Percentiles rank a stretch among this genome's conserved stretches.
These are phyloP conservation scores for Sigmodon hispidus DNA, from an alignment of 2,113 vertebrate genomes.

Conservation along the genomic window DNA sequence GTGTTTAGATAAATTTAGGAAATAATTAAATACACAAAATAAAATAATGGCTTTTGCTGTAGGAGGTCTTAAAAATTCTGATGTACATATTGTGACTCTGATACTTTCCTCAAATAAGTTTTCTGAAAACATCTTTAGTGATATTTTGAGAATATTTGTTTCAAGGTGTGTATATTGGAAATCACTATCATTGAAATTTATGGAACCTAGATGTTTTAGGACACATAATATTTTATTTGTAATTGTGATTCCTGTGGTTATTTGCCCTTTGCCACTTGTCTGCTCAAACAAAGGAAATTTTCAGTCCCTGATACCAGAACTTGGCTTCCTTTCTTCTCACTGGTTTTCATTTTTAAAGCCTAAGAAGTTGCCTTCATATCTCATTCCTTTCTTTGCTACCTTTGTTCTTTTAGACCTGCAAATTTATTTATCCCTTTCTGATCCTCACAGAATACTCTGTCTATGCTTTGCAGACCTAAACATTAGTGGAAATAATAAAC, in stretches of 20 bases:
- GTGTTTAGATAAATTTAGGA: conserved; percentile 1
- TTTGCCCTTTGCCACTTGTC: conserved; percentile 34
- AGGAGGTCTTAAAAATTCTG: neutral
- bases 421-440: conserved; percentile 53
- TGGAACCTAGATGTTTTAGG: neutral
- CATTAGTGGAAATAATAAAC: conserved; percentile 20
- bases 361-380: conserved; percentile 37
- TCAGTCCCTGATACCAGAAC: neutral
- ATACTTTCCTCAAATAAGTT: conserved; percentile 28
- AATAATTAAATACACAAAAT: conserved; percentile 48
- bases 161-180: neutral
- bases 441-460: conserved; percentile 22
- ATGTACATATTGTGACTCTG: neutral
- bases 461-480: conserved; percentile 28
- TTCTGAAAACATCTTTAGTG: conserved; percentile 38
- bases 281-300: conserved; percentile 25
- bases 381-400: conserved; percentile 24
- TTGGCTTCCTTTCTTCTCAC: conserved; percentile 20
- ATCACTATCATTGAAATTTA: conserved; percentile 46
- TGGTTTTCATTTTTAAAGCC: conserved; percentile 47
- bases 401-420: conserved; percentile 35
- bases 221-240: conserved; percentile 51
- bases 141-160: conserved; percentile 20
- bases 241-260: conserved; percentile 5
- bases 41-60: conserved; percentile 36